phyloP scores from a whole-genome alignment of 2,113 vertebrate species.

The Coracopsis vasa region DNA sequence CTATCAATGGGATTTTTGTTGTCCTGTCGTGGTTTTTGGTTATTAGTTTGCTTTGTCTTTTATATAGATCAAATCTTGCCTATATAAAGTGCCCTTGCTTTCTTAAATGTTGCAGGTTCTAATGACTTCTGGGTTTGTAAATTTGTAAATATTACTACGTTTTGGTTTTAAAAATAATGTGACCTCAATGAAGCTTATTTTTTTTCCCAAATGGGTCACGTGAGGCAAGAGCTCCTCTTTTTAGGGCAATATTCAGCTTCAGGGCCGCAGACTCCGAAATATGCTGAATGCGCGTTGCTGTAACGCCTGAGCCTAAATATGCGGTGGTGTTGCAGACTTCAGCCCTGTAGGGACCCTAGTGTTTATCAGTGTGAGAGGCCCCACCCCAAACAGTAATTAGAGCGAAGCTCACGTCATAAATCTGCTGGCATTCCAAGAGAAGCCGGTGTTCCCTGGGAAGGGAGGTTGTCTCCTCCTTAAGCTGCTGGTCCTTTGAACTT shows the following conservation, averaged over 20 bases:
- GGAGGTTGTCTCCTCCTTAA: neutral
- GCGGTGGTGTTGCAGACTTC: neutral
- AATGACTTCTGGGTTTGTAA: neutral
- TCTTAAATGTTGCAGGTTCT: neutral
- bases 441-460: neutral
- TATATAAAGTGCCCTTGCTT: neutral
- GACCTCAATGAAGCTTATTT: neutral
- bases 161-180: neutral
- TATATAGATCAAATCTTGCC: neutral
- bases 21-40: neutral
- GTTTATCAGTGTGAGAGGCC: neutral
- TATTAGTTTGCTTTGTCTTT: neutral
- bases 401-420: neutral
- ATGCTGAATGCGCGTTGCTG: fast-evolving
- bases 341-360: neutral
- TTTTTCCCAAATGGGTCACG: neutral
- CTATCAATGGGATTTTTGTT: neutral
- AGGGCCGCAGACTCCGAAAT: neutral
- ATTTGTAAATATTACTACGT: neutral
- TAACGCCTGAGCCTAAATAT: neutral
- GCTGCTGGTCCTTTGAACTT: slow-evolving; percentile 37
- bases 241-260: fast-evolving
- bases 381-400: neutral
- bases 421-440: neutral
- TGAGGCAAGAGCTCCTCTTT: neutral